Conservation (phyloP, 2,797 vertebrate species). For the Hyperoplus lanceolatus region DNA sequence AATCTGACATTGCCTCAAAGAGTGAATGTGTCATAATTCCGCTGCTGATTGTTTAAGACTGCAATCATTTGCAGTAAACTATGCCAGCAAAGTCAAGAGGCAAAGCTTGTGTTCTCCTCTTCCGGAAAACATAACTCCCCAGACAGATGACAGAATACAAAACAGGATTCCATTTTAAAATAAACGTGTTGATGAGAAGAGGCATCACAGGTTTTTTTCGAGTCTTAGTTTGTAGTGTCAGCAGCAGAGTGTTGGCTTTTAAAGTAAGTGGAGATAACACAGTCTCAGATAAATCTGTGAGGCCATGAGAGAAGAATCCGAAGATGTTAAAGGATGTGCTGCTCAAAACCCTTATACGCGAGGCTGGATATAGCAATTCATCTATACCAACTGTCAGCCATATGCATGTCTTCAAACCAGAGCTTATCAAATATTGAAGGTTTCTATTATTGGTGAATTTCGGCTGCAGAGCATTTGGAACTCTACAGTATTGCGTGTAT, state of each 20-base stretch:
- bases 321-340: slow-evolving; percentile 27
- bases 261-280: slow-evolving; percentile 6
- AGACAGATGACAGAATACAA: not conserved
- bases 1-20: not conserved
- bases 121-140: not conserved
- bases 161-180: not conserved
- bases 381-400: slow-evolving; percentile 56
- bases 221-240: not conserved
- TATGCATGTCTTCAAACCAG: slow-evolving; percentile 57
- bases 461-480: slow-evolving; percentile 29
- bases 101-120: not conserved
- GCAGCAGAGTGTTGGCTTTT: not conserved
- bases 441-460: slow-evolving; percentile 59
- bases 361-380: slow-evolving; percentile 52
- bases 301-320: slow-evolving; percentile 22
- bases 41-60: slow-evolving; percentile 5
- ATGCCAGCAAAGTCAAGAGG: not conserved
- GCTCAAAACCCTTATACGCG: slow-evolving; percentile 27
- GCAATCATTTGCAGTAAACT: not conserved
- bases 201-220: not conserved
- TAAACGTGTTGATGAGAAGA: not conserved
- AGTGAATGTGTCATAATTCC: not conserved
- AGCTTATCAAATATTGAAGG: slow-evolving; percentile 77
- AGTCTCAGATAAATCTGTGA: slow-evolving; percentile 16
- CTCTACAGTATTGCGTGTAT: slow-evolving; percentile 3